A percentile compares a stretch with the other conserved stretches of the same genome.
Conservation (phyloP, 2,888 invertebrate genomes). For the Lycophotia porphyrea region DNA sequence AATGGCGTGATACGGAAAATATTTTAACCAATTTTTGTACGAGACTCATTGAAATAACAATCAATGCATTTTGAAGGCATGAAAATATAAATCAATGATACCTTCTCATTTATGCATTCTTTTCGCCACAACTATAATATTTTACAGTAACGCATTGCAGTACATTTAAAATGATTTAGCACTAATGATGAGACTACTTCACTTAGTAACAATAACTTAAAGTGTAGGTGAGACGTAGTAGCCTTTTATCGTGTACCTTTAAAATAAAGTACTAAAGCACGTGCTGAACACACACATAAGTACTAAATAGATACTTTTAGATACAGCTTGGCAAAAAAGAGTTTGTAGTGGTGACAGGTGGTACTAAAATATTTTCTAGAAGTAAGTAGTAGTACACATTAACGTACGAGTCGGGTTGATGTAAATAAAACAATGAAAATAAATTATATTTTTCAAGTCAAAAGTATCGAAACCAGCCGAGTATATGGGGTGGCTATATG, state of each 20-base stretch:
- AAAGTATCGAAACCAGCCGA: no score
- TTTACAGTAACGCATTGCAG: not conserved
- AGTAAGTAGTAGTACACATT: no score
- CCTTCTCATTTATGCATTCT: not conserved
- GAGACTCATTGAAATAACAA: not conserved
- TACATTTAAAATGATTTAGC: not conserved
- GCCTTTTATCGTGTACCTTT: not conserved
- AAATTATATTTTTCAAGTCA: no score
- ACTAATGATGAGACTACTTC: not conserved
- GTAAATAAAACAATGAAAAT: no score
- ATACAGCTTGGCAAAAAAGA: no score
- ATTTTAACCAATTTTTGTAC: constrained; percentile 29
- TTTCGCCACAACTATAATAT: not conserved
- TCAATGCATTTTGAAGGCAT: not conserved
- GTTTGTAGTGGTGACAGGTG: no score
- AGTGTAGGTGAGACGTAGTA: not conserved
- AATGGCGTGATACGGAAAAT: constrained; percentile 44
- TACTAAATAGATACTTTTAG: no score
- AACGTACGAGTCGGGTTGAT: no score
- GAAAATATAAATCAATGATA: not conserved
- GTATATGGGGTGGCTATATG: no score
- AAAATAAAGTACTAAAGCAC: not conserved
- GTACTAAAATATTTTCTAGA: no score
- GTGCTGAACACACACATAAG: not conserved
- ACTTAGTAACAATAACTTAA: not conserved